Evolutionary conservation across 2,113 vertebrate genomes (phyloP), one percentile per base, ranked within the genome.

Genomic region (Cyphomyrus discorhynchus): DNA sequence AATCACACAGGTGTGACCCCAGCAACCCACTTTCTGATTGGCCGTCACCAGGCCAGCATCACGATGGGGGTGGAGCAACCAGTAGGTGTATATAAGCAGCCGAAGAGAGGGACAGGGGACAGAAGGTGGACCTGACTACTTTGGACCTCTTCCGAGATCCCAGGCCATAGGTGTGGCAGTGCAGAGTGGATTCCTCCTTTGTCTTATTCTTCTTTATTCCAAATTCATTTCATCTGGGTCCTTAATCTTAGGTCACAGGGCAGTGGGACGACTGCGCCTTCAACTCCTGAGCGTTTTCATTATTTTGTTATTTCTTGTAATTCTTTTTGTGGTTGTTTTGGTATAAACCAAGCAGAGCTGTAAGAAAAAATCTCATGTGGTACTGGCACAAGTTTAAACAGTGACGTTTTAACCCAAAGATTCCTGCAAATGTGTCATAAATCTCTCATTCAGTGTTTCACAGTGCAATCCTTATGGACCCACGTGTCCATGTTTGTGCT

Each of bases 1-100:
- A 1, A 94, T 97, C 74, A 97, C 96, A 0, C 95, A 97, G 58
- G 96, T 98, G 87, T 98, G 94, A 95, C 80, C 35, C 53, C 11
- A 2, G 80, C 27, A 56, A 21, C 82, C 74, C 17, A 8, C n/a
- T 80, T 80, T 42, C 74, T 42, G 31, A 80, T 42, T 42, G 74
- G 35, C 74, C 15, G 35, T 80, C 74, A 47, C 45, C 10, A n/a
- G 58, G 39, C 45, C 45, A 56, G 52, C 19, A 8, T 80, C 31
- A 35, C 35, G 13, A 46, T 39, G 42, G 35, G 3, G 50, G 42
- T 3, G 50, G 80, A 42, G 49, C 27, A 49, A 53, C 85, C 35
- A 21, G 27, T 15, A 21, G 85, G 50, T 53, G 50, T 53, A 39
- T 35, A 27, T 80, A 80, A 80, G 31, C 31, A 42, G 74, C 31